These are phyloP conservation scores for Phallusia fumigata DNA, from an alignment of 23 tunicate genomes.

Conservation along the genomic window DNA sequence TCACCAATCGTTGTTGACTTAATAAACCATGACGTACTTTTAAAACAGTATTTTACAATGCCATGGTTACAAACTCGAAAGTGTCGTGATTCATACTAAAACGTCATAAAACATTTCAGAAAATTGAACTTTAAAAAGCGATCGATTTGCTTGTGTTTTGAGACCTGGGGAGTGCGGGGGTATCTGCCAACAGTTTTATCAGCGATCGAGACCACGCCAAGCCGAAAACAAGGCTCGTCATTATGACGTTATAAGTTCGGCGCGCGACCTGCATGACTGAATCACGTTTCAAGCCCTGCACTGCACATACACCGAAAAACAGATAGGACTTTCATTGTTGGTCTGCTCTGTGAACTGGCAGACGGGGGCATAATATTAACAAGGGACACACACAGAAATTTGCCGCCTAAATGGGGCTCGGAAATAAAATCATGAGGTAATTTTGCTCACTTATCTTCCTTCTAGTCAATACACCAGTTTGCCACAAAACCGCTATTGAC, in stretches of 20 bases:
- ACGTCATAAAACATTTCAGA: too few relatives aligned
- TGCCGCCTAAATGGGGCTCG: background rate
- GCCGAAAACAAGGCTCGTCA: background rate
- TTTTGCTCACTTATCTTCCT: background rate
- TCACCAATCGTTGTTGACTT: too few relatives aligned
- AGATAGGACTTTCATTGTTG: background rate
- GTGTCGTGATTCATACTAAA: too few relatives aligned
- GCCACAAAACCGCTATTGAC: background rate
- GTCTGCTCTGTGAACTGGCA: background rate
- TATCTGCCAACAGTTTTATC: background rate
- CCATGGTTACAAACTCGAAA: too few relatives aligned
- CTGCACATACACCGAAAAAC: too few relatives aligned
- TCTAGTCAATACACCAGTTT: background rate
- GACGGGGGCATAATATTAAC: background rate
- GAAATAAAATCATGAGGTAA: constrained; percentile 2
- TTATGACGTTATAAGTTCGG: background rate
- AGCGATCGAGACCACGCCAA: background rate
- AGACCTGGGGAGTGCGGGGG: background rate
- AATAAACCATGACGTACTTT: too few relatives aligned
- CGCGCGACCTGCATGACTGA: background rate
- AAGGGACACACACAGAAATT: background rate
- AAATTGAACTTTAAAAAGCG: too few relatives aligned
- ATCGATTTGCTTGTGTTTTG: background rate
- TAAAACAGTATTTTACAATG: too few relatives aligned
- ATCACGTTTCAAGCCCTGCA: background rate